phyloP scores from a whole-genome alignment of 2,888 invertebrate species.

The Polylopha cassiicola region DNA sequence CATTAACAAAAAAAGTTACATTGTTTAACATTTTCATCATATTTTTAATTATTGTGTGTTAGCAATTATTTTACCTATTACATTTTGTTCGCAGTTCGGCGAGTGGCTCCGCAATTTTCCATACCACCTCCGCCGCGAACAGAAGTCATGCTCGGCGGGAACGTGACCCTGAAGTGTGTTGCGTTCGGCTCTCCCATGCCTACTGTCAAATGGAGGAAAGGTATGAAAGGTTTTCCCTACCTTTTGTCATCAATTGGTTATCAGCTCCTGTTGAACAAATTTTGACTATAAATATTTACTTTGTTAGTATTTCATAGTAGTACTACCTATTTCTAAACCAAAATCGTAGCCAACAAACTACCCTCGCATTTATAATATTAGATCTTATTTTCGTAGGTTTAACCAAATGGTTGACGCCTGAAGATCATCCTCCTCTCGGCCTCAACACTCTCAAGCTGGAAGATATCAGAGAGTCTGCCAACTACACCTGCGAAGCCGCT shows the following conservation, averaged over 20 bases:
- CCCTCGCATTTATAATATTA: too few relatives aligned
- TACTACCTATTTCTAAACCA: too few relatives aligned
- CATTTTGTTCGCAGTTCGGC: constrained; percentile 82
- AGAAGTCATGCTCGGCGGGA: constrained; percentile 94
- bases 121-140: constrained; percentile 90
- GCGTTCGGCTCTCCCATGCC: constrained; percentile 99
- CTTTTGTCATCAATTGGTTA: too few relatives aligned
- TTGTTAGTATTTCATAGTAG: too few relatives aligned
- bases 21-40: too few relatives aligned
- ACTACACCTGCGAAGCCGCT: constrained; percentile 97
- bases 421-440: constrained; percentile 90
- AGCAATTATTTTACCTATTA: constrained; percentile 32
- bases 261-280: too few relatives aligned
- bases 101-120: constrained; percentile 97
- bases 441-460: constrained; percentile 91
- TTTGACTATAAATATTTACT: too few relatives aligned
- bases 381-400: constrained; percentile 60
- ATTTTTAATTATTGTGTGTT: too few relatives aligned
- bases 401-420: constrained; percentile 89
- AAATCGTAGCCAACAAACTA: too few relatives aligned
- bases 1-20: too few relatives aligned
- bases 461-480: constrained; percentile 93
- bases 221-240: too few relatives aligned
- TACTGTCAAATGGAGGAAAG: constrained; percentile 94
- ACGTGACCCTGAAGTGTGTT: constrained; percentile 95